These are phyloP conservation scores for Cotesia chilonis DNA, from an alignment of 1,140 invertebrate genomes.

Conservation along the genomic window DNA sequence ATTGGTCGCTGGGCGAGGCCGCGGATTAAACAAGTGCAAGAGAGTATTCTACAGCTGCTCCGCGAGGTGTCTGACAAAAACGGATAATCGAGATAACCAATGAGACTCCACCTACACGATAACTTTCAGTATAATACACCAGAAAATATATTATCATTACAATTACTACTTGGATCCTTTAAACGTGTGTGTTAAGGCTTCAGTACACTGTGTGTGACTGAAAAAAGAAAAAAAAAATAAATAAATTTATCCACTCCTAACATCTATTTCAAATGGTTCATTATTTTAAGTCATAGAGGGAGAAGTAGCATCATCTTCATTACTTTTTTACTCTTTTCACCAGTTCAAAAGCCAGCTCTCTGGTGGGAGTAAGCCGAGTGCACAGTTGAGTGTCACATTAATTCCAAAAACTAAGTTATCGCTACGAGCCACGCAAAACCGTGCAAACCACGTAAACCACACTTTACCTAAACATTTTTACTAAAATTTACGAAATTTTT, in stretches of 20 bases:
- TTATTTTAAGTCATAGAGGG: neutral
- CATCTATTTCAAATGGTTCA: conserved; percentile 19
- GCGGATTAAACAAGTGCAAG: conserved; percentile 44
- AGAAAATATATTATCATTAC: neutral
- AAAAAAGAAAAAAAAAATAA: conserved; percentile 21
- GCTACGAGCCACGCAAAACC: conserved; percentile 28
- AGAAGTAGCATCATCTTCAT: neutral
- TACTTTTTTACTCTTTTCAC: conserved; percentile 30
- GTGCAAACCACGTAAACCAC: conserved; percentile 50
- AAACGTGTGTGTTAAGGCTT: neutral
- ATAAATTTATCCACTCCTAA: neutral
- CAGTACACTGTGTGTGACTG: conserved; percentile 5
- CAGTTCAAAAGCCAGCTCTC: conserved; percentile 7
- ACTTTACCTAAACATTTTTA: conserved; percentile 63
- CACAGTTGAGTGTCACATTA: conserved; percentile 54
- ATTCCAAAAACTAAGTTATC: conserved; percentile 57
- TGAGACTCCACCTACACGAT: conserved; percentile 57
- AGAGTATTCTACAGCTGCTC: conserved; percentile 39
- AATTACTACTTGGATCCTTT: too few species aligned
- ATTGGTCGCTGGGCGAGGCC: conserved; percentile 63
- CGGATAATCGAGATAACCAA: conserved; percentile 37
- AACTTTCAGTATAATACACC: conserved; percentile 18
- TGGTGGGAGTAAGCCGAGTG: conserved; percentile 37
- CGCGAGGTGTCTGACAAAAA: conserved; percentile 43
- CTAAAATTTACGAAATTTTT: neutral